Evolutionary conservation across 2,888 invertebrate genomes (phyloP).

Genomic region (Cosmopolites sordidus): DNA sequence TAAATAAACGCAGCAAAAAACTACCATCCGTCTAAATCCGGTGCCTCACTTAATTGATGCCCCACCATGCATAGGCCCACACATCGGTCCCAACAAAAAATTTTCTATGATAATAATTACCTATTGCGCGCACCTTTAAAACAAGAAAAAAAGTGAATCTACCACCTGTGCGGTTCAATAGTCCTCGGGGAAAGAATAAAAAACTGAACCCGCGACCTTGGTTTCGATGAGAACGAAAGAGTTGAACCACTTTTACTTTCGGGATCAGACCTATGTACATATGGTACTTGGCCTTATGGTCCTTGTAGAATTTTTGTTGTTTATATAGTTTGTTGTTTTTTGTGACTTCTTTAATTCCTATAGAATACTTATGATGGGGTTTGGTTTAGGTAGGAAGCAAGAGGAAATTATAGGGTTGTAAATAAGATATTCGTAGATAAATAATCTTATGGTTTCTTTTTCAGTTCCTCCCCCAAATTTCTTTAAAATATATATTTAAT

Average conservation of each 20-base stretch:
- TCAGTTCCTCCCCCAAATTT: too few species aligned
- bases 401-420: too few species aligned
- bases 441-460: too few species aligned
- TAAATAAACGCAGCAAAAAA: conserved; percentile 25
- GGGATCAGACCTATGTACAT: conserved; percentile 10
- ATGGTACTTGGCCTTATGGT: conserved; percentile 11
- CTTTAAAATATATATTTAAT: too few species aligned
- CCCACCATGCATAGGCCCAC: conserved; percentile 8
- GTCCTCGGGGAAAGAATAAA: background rate
- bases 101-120: conserved; percentile 26
- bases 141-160: conserved; percentile 24
- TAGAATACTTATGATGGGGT: too few species aligned
- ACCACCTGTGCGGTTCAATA: conserved; percentile 21
- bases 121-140: conserved; percentile 27
- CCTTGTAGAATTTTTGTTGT: too few species aligned
- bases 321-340: too few species aligned
- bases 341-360: too few species aligned
- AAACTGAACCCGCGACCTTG: conserved; percentile 23
- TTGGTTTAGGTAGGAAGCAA: too few species aligned
- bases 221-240: conserved; percentile 10
- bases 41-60: conserved; percentile 22
- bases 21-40: conserved; percentile 26
- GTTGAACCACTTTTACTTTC: conserved; percentile 24
- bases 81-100: conserved; percentile 20
- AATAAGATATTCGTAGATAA: too few species aligned